Percentiles rank a stretch among this genome's conserved stretches.
Conservation (phyloP, 2,888 invertebrate genomes). For the Eurytoma adleriae region DNA sequence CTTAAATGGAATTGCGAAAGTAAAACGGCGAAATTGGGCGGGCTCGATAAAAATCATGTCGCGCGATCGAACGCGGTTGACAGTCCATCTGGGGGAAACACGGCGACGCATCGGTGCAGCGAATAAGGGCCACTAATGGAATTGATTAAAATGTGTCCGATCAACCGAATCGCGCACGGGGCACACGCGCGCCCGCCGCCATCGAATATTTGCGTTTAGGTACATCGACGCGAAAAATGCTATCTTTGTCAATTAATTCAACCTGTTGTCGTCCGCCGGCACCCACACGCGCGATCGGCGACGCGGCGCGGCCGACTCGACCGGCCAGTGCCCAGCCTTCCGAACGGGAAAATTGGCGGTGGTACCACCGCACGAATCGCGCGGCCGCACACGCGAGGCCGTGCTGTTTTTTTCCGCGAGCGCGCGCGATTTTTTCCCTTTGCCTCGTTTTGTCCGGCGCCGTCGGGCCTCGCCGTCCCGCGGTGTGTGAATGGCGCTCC, state of each 20-base stretch:
- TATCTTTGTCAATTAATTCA: slow-evolving; percentile 75
- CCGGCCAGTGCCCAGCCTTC: slow-evolving; percentile 24
- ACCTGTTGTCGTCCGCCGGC: slow-evolving; percentile 69
- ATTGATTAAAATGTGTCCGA: slow-evolving; percentile 76
- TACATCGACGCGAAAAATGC: slow-evolving; percentile 72
- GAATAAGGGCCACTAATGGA: slow-evolving; percentile 70
- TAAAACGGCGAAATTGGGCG: slow-evolving; percentile 17
- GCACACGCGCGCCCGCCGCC: slow-evolving; percentile 56
- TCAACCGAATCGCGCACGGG: slow-evolving; percentile 71
- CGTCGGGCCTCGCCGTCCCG: too few relatives aligned
- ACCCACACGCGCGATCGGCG: slow-evolving; percentile 27
- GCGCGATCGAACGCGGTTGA: not conserved
- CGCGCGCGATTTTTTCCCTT: too few relatives aligned
- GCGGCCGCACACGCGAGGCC: not conserved
- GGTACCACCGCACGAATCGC: not conserved
- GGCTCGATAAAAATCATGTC: slow-evolving; percentile 47
- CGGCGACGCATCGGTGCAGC: slow-evolving; percentile 39
- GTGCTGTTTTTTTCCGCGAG: too few relatives aligned
- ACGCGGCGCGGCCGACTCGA: slow-evolving; percentile 1
- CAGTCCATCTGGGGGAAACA: slow-evolving; percentile 4
- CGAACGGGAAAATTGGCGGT: slow-evolving; percentile 69
- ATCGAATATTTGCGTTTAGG: slow-evolving; percentile 73
- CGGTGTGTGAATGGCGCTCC: too few relatives aligned
- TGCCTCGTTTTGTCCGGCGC: too few relatives aligned
- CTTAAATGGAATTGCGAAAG: slow-evolving; percentile 40